Evolutionary conservation across 2,113 vertebrate species (phyloP).

Genomic region (Felis catus): DNA sequence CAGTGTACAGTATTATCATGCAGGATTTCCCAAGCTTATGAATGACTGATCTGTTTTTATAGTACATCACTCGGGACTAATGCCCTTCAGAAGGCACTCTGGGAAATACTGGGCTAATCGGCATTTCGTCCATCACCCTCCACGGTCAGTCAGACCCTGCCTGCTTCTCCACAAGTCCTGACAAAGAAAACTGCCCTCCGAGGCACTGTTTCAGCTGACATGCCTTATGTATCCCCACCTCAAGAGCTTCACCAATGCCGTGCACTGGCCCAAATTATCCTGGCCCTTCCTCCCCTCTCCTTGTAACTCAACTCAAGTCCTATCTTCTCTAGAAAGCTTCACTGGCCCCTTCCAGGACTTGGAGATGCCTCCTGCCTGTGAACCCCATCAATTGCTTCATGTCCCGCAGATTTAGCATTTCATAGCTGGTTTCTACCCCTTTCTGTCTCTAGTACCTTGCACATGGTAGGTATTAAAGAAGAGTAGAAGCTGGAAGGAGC

Average conservation of each 20-base stretch:
- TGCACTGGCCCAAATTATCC: not conserved
- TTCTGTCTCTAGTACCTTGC: not conserved
- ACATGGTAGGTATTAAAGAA: not conserved
- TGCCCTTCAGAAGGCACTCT: not conserved
- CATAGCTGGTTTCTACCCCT: not conserved
- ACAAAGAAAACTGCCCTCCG: not conserved
- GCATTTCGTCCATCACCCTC: not conserved
- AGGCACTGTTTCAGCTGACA: not conserved
- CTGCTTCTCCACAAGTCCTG: not conserved
- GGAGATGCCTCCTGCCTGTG: not conserved
- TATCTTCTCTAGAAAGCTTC: not conserved
- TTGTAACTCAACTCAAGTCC: not conserved
- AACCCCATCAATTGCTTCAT: not conserved
- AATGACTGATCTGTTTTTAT: not conserved
- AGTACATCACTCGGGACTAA: not conserved
- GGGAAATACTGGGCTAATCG: not conserved
- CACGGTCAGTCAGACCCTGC: not conserved
- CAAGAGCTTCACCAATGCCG: not conserved
- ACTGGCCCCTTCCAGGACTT: not conserved
- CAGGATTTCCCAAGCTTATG: not conserved
- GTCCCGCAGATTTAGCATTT: not conserved
- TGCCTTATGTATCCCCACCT: not conserved
- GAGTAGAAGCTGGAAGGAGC: not conserved
- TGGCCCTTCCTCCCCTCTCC: not conserved
- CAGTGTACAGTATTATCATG: not conserved